Evolutionary conservation across 1,140 invertebrate species (phyloP).

Genomic region (Brachionus sp.): DNA sequence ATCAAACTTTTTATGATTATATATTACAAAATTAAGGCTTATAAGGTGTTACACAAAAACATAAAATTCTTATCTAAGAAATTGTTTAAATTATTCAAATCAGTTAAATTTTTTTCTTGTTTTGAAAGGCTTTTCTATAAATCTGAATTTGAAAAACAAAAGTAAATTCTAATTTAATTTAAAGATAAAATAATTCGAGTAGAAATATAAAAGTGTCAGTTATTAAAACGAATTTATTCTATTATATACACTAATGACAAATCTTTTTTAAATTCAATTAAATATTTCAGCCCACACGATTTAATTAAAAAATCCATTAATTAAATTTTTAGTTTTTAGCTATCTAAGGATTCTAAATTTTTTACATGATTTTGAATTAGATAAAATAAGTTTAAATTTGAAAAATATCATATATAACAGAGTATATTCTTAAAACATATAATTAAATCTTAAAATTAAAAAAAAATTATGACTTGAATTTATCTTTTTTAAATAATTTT

Average conservation of each 20-base stretch:
- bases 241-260: background rate
- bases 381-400: too few species aligned
- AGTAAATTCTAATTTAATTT: background rate
- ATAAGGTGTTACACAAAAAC: background rate
- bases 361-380: too few species aligned
- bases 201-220: background rate
- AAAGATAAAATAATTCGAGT: background rate
- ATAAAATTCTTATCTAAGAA: background rate
- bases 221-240: background rate
- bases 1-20: conserved; percentile 5
- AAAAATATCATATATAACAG: too few species aligned
- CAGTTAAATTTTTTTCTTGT: background rate
- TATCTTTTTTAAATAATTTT: too few species aligned
- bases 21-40: background rate
- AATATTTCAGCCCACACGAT: background rate
- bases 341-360: background rate
- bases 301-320: background rate
- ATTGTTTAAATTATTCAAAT: background rate
- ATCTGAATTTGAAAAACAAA: background rate
- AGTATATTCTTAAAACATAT: too few species aligned
- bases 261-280: background rate
- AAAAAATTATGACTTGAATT: too few species aligned
- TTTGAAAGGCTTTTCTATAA: background rate
- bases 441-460: too few species aligned
- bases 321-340: background rate